Conservation (phyloP, 2,888 invertebrate genomes). For the Eupsilia transversa region DNA sequence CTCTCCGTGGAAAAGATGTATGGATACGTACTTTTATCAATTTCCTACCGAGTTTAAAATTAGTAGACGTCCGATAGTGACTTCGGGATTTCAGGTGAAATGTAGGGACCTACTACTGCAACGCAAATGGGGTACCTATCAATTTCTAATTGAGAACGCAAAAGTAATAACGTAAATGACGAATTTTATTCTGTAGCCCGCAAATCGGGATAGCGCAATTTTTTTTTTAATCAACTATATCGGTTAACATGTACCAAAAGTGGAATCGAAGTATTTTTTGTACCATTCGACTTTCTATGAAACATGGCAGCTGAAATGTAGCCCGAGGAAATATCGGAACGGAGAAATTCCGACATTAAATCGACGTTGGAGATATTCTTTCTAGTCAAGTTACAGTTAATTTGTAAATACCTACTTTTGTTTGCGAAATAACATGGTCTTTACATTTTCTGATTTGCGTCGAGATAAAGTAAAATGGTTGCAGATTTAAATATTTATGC, state of each 20-base stretch:
- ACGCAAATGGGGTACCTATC: neutral
- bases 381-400: conserved; percentile 6
- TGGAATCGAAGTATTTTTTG: conserved; percentile 9
- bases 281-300: neutral
- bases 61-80: neutral
- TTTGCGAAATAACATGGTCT: conserved; percentile 13
- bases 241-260: neutral
- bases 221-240: no score
- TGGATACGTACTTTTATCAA: neutral
- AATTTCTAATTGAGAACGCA: neutral
- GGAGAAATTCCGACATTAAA: conserved; percentile 21
- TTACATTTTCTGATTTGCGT: conserved; percentile 5
- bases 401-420: conserved; percentile 22
- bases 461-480: conserved; percentile 15
- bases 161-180: neutral
- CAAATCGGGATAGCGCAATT: no score
- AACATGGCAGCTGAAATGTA: conserved; percentile 39
- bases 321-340: conserved; percentile 31
- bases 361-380: conserved; percentile 17
- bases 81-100: neutral
- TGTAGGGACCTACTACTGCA: neutral
- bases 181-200: neutral
- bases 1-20: neutral
- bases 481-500: conserved; percentile 13
- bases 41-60: neutral